phyloP scores from a whole-genome alignment of 2,888 invertebrate genomes.

The Ichneumoninae sp. region DNA sequence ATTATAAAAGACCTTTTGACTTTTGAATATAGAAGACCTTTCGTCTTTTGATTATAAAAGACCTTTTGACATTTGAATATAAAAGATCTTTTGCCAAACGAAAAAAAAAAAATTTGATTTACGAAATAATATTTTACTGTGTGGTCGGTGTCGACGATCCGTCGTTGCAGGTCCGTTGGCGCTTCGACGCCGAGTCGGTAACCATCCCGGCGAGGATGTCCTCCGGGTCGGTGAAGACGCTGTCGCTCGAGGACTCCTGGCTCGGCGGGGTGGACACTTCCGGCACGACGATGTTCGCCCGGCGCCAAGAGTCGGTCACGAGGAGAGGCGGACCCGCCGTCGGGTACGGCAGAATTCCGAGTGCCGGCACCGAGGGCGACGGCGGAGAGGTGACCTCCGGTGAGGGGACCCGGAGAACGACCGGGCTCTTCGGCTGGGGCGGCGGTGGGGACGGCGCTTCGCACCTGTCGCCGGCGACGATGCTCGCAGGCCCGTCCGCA shows the following conservation, averaged over 20 bases:
- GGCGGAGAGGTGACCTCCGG: slow-evolving; percentile 7
- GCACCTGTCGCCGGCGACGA: slow-evolving; percentile 18
- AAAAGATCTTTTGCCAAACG: too few species aligned
- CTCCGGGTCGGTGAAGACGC: slow-evolving; percentile 90
- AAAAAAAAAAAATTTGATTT: too few species aligned
- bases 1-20: too few species aligned
- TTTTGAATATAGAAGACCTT: too few species aligned
- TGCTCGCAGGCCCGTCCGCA: not conserved
- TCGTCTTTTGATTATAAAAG: too few species aligned
- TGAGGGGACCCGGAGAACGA: slow-evolving; percentile 31
- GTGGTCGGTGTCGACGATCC: not conserved
- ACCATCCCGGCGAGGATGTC: slow-evolving; percentile 82
- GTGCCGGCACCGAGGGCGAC: slow-evolving; percentile 61
- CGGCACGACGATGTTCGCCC: slow-evolving; percentile 78
- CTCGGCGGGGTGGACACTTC: slow-evolving; percentile 84
- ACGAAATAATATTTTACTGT: too few species aligned
- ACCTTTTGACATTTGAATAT: too few species aligned
- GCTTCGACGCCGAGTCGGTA: slow-evolving; percentile 79
- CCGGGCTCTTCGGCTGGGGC: slow-evolving; percentile 13
- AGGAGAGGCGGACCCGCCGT: slow-evolving; percentile 76
- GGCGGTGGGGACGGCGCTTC: slow-evolving; percentile 43
- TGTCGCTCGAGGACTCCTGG: slow-evolving; percentile 89
- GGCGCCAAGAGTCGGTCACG: slow-evolving; percentile 84
- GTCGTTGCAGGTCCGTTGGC: slow-evolving; percentile 64
- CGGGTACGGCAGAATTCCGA: slow-evolving; percentile 69